phyloP scores from a whole-genome alignment of 2,888 invertebrate species.

The Clistopyga incitator region DNA sequence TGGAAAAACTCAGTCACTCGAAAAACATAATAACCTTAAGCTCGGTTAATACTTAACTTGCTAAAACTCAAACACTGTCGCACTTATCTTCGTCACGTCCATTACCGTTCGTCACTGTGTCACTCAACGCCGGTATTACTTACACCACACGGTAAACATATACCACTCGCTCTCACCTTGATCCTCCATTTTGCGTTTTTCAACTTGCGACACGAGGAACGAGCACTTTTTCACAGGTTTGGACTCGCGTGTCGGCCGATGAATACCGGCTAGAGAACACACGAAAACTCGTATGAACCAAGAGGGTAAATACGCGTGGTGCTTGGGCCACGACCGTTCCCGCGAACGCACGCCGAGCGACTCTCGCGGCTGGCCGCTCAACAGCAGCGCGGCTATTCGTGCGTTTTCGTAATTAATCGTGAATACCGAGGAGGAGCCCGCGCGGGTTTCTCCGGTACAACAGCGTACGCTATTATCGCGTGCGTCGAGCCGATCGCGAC shows the following conservation, averaged over 20 bases:
- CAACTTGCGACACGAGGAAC: neutral
- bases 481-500: slow-evolving; percentile 7
- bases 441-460: slow-evolving; percentile 52
- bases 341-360: slow-evolving; percentile 72
- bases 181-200: slow-evolving; percentile 47
- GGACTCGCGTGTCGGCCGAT: slow-evolving; percentile 14
- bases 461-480: slow-evolving; percentile 20
- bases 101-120: slow-evolving; percentile 30
- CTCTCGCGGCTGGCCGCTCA: slow-evolving; percentile 70
- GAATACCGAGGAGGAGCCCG: slow-evolving; percentile 69
- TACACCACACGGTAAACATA: slow-evolving; percentile 9
- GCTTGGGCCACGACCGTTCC: slow-evolving; percentile 71
- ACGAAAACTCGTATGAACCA: slow-evolving; percentile 29
- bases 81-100: neutral
- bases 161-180: slow-evolving; percentile 56
- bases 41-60: too few relatives aligned
- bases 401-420: slow-evolving; percentile 74
- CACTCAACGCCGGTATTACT: neutral
- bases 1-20: slow-evolving; percentile 46
- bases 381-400: slow-evolving; percentile 71
- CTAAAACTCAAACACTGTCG: neutral
- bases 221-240: slow-evolving; percentile 23
- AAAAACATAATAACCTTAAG: too few relatives aligned
- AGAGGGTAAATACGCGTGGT: slow-evolving; percentile 52
- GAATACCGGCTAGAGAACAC: neutral